These are phyloP conservation scores for Enteromius viviparus DNA, from an alignment of 2,797 vertebrate genomes.

Conservation along the genomic window DNA sequence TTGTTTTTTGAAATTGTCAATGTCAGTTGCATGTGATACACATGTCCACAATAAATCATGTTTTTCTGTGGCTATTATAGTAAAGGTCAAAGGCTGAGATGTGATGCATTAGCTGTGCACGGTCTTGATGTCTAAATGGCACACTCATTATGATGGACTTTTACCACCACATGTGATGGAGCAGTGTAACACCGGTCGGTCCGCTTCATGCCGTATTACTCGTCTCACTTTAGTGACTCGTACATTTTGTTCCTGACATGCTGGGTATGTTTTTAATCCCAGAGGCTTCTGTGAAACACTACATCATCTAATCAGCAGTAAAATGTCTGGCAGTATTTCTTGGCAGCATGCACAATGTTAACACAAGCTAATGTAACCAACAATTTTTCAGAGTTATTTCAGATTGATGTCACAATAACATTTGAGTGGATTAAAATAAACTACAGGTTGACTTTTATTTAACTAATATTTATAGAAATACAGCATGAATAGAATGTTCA, in stretches of 20 bases:
- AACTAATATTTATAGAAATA: background rate
- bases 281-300: constrained; percentile 8
- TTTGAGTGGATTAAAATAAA: background rate
- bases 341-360: background rate
- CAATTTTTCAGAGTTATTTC: background rate
- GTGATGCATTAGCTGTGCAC: constrained; percentile 22
- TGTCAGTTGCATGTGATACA: constrained; percentile 10
- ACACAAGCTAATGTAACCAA: background rate
- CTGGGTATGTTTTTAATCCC: constrained; percentile 11
- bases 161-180: constrained; percentile 7
- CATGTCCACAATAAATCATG: constrained; percentile 21
- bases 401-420: background rate
- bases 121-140: constrained; percentile 38
- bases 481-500: background rate
- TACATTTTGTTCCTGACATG: constrained; percentile 34
- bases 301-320: constrained; percentile 6
- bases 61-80: constrained; percentile 30
- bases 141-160: constrained; percentile 27
- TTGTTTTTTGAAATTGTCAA: background rate
- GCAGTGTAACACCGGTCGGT: background rate
- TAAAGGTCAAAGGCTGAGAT: constrained; percentile 33
- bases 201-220: background rate
- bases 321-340: constrained; percentile 8
- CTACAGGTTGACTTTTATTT: background rate
- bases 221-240: background rate